A percentile compares a stretch with the other conserved stretches of the same genome.
These are phyloP conservation scores for Xanthostigma xanthostigma DNA, from an alignment of 2,888 invertebrate genomes.

Conservation along the genomic window DNA sequence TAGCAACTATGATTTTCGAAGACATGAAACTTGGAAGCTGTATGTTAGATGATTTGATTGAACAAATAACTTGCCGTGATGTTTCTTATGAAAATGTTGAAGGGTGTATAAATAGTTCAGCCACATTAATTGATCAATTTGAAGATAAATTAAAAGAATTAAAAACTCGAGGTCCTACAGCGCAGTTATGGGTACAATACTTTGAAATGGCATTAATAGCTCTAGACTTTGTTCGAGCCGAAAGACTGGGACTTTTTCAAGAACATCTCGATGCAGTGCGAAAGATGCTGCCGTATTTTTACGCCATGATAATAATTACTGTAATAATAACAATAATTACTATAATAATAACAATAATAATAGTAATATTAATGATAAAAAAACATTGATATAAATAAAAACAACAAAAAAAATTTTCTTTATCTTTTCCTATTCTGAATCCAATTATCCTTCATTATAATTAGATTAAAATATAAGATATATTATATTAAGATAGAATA, in stretches of 20 bases:
- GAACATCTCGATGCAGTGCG: conserved; percentile 18
- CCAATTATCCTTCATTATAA: no score
- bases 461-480: no score
- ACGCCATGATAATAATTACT: no score
- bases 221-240: conserved; percentile 14
- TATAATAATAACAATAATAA: no score
- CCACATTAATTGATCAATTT: conserved; percentile 10
- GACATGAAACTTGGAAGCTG: conserved; percentile 9
- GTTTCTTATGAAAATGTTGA: conserved; percentile 14
- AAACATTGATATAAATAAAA: no score
- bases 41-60: conserved; percentile 13
- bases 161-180: conserved; percentile 15
- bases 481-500: no score
- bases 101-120: conserved; percentile 10
- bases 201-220: conserved; percentile 8
- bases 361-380: no score
- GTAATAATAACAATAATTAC: no score
- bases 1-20: conserved; percentile 13
- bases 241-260: conserved; percentile 16
- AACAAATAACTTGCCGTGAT: conserved; percentile 16
- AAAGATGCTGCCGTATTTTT: conserved; percentile 22
- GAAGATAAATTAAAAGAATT: conserved; percentile 15
- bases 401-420: no score
- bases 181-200: conserved; percentile 8
- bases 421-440: no score